These are phyloP conservation scores for Lasioglossum pauxillum DNA, from an alignment of 2,888 invertebrate genomes.

Conservation along the genomic window DNA sequence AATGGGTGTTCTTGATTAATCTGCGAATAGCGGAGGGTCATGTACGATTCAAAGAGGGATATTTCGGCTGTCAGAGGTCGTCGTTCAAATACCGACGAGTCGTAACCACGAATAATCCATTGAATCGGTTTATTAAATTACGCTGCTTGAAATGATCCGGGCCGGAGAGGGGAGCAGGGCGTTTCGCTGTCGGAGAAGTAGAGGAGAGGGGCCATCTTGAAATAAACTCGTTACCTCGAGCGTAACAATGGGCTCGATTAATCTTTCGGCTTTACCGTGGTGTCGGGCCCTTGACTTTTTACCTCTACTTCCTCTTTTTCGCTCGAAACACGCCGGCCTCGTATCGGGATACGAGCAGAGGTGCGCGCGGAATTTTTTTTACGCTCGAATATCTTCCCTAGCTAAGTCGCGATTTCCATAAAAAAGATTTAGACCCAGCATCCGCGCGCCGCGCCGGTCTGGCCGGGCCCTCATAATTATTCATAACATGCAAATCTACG, in stretches of 20 bases:
- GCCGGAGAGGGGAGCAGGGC: not conserved
- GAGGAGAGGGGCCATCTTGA: conserved; percentile 38
- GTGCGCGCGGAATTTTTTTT: conserved; percentile 20
- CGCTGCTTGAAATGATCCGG: not conserved
- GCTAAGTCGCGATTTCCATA: conserved; percentile 56
- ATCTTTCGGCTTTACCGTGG: conserved; percentile 38
- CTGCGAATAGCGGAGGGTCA: not conserved
- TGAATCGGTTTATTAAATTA: conserved; percentile 34
- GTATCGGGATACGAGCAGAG: conserved; percentile 8
- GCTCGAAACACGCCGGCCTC: conserved; percentile 3
- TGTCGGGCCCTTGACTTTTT: conserved; percentile 17
- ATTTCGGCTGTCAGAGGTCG: not conserved
- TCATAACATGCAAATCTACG: conserved; percentile 53
- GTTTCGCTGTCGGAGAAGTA: not conserved
- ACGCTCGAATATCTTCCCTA: conserved; percentile 38
- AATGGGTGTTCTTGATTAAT: not conserved
- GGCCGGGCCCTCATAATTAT: conserved; percentile 49
- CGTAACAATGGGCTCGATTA: conserved; percentile 67
- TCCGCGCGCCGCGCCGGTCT: conserved; percentile 11
- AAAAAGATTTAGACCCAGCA: conserved; percentile 49
- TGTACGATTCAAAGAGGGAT: conserved; percentile 4
- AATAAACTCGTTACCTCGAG: conserved; percentile 71
- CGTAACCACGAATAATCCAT: conserved; percentile 56
- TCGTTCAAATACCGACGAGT: conserved; percentile 47
- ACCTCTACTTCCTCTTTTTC: not conserved